Evolutionary conservation across 2,113 vertebrate species (phyloP).

Genomic region (Epinephelus cyanopodus): DNA sequence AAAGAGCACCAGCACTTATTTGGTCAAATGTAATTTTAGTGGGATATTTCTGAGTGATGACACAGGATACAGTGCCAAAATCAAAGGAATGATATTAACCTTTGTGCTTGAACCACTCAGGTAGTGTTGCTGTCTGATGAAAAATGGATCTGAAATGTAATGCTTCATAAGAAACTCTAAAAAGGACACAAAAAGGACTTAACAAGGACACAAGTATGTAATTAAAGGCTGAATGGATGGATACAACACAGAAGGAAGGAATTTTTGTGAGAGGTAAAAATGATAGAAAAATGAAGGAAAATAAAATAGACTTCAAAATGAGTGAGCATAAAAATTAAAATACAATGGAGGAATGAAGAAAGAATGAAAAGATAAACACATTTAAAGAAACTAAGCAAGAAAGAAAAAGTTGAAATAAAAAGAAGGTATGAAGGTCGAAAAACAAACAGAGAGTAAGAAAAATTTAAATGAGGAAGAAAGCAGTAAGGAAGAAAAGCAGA

Average conservation of each 20-base stretch:
- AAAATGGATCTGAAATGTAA: constrained; percentile 39
- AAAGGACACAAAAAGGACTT: too few relatives aligned
- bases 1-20: constrained; percentile 63
- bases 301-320: background rate
- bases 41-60: constrained; percentile 43
- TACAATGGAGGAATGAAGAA: background rate
- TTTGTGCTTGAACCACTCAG: constrained; percentile 32
- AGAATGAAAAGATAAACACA: too few relatives aligned
- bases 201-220: too few relatives aligned
- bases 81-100: constrained; percentile 38
- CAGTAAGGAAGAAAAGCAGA: background rate
- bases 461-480: too few relatives aligned
- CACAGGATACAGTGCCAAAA: constrained; percentile 5
- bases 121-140: constrained; percentile 35
- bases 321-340: background rate
- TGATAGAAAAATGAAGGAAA: background rate
- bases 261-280: background rate
- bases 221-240: background rate
- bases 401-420: background rate
- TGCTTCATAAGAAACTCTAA: background rate
- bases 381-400: background rate
- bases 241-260: background rate
- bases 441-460: background rate
- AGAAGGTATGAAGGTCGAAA: background rate
- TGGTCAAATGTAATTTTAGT: constrained; percentile 65